Evolutionary conservation across 1,140 invertebrate genomes (phyloP).

Genomic region (Bombus haemorrhoidalis): DNA sequence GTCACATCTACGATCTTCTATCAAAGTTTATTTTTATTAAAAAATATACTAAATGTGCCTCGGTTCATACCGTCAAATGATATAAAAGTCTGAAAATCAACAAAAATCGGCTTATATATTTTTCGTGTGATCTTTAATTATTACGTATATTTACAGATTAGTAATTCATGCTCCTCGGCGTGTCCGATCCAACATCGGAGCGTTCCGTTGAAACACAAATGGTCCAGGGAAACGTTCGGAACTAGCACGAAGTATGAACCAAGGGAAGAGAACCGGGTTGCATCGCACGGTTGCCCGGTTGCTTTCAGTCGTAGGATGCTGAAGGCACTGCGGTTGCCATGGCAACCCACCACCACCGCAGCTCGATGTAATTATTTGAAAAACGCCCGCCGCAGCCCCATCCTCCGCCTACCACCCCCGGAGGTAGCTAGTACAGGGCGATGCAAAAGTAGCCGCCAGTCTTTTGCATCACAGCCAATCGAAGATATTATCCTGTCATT

Average conservation of each 20-base stretch:
- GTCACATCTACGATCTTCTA: too few relatives aligned
- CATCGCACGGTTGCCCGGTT: slow-evolving; percentile 76
- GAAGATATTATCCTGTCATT: slow-evolving; percentile 21
- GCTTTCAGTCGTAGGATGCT: slow-evolving; percentile 77
- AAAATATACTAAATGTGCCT: too few relatives aligned
- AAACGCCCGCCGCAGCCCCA: slow-evolving; percentile 71
- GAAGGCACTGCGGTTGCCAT: slow-evolving; percentile 80
- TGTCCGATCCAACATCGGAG: slow-evolving; percentile 27
- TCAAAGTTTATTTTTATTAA: too few relatives aligned
- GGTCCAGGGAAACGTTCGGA: slow-evolving; percentile 66
- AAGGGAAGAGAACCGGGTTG: slow-evolving; percentile 67
- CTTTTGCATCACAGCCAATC: slow-evolving; percentile 46
- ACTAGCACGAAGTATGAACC: slow-evolving; percentile 60
- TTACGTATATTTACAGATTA: background rate
- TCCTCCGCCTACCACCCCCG: slow-evolving; percentile 41
- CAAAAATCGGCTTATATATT: background rate
- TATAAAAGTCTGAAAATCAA: background rate
- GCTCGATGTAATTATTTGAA: slow-evolving; percentile 83
- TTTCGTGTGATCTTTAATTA: background rate
- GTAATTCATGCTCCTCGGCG: slow-evolving; percentile 35
- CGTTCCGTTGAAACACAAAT: slow-evolving; percentile 42
- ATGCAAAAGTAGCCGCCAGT: slow-evolving; percentile 74
- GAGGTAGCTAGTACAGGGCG: slow-evolving; percentile 71
- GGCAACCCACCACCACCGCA: slow-evolving; percentile 79
- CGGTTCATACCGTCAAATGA: background rate